phyloP scores from a whole-genome alignment of 2,888 invertebrate genomes.

The Ptychoptera albimana region DNA sequence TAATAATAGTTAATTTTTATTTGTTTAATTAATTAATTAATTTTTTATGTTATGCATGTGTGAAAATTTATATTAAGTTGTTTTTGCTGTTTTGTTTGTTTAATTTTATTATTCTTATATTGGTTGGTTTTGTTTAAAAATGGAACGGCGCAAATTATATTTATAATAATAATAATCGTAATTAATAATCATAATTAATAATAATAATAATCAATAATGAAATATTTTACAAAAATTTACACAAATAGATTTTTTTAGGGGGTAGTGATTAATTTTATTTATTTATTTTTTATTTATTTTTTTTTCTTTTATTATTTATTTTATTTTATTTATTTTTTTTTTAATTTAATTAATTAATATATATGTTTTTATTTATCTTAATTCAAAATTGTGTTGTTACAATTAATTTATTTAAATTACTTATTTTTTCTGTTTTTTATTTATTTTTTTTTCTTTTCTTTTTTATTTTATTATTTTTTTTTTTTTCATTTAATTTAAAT shows the following conservation, averaged over 20 bases:
- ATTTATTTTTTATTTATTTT: too few relatives aligned
- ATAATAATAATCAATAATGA: neutral
- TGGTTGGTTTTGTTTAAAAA: too few relatives aligned
- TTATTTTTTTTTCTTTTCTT: slow-evolving; percentile 24
- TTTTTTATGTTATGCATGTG: too few relatives aligned
- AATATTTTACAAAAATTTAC: slow-evolving; percentile 15
- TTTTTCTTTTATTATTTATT: slow-evolving; percentile 10
- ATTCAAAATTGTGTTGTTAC: slow-evolving; percentile 20
- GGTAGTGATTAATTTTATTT: slow-evolving; percentile 11
- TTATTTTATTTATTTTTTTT: slow-evolving; percentile 10
- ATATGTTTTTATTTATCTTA: slow-evolving; percentile 13
- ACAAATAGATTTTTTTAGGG: slow-evolving; percentile 23
- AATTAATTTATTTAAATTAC: slow-evolving; percentile 20
- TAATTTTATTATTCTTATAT: too few relatives aligned
- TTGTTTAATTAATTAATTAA: too few relatives aligned
- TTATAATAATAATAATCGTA: too few relatives aligned
- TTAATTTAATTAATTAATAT: slow-evolving; percentile 13
- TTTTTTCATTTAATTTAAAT: slow-evolving; percentile 26
- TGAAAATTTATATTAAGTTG: too few relatives aligned
- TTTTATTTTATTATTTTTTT: slow-evolving; percentile 24
- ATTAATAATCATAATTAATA: neutral
- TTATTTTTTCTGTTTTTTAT: slow-evolving; percentile 5
- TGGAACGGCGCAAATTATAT: too few relatives aligned
- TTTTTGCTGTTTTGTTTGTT: too few relatives aligned
- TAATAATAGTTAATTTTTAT: too few relatives aligned